Conservation (phyloP, 2,113 vertebrate species). For the Heliornis fulica region DNA sequence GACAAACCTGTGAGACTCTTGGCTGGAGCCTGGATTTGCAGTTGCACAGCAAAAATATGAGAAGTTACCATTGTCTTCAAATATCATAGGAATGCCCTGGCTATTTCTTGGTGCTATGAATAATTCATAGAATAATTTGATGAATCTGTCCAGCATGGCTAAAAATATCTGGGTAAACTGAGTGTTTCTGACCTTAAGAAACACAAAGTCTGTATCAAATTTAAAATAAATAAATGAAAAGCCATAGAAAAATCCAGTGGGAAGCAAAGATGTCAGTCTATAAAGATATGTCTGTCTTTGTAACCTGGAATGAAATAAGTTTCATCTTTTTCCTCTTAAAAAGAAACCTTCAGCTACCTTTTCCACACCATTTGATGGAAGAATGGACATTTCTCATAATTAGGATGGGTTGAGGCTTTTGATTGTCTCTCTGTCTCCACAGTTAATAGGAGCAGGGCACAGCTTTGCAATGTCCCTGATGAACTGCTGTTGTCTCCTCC, state of each 20-base stretch:
- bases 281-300: background rate
- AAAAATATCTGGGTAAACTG: slow-evolving; percentile 59
- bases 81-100: background rate
- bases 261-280: background rate
- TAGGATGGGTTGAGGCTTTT: background rate
- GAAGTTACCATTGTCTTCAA: slow-evolving; percentile 41
- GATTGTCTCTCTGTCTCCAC: background rate
- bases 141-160: slow-evolving; percentile 13
- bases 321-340: background rate
- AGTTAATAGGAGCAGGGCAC: background rate
- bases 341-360: background rate
- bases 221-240: slow-evolving; percentile 14
- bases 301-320: background rate
- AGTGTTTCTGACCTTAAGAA: slow-evolving; percentile 31
- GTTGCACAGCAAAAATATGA: background rate
- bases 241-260: background rate
- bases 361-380: background rate
- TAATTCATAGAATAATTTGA: slow-evolving; percentile 57
- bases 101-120: slow-evolving; percentile 33
- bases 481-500: background rate
- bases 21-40: background rate
- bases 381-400: background rate
- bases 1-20: background rate
- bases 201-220: background rate
- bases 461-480: background rate